A percentile compares a stretch with the other conserved stretches of the same genome.
Evolutionary conservation across 1,140 invertebrate genomes (phyloP).

Genomic region (Bradysia coprophila): DNA sequence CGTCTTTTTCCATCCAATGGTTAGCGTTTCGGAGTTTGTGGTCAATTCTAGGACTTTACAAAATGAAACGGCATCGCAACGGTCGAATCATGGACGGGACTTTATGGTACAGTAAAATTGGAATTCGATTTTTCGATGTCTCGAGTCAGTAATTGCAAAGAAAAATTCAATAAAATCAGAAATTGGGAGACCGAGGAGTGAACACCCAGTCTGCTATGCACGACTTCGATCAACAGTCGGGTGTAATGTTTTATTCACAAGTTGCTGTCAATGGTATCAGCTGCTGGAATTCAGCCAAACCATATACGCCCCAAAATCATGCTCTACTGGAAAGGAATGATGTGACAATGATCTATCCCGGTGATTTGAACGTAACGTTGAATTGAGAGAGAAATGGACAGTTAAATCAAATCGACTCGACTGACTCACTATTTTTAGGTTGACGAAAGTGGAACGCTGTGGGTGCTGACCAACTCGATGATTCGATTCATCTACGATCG

Average conservation of each 20-base stretch:
- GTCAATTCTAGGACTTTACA: conserved; percentile 43
- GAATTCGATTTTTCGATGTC: no score
- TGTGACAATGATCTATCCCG: conserved; percentile 40
- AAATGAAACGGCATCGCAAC: conserved; percentile 31
- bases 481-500: conserved; percentile 35
- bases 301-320: conserved; percentile 32
- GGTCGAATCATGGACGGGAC: conserved; percentile 35
- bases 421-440: no score
- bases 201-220: conserved; percentile 40
- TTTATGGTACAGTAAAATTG: conserved; percentile 22
- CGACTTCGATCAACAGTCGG: conserved; percentile 30
- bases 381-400: no score
- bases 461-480: conserved; percentile 37
- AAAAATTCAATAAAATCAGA: conserved; percentile 9
- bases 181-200: conserved; percentile 37
- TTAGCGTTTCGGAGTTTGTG: conserved; percentile 37
- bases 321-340: conserved; percentile 34
- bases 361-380: conserved; percentile 17
- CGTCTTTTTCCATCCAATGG: conserved; percentile 50
- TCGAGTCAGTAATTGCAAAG: no score
- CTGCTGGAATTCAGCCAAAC: conserved; percentile 42
- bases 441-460: conserved; percentile 30
- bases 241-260: conserved; percentile 43
- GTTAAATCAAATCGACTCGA: no score
- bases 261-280: conserved; percentile 42